Evolutionary conservation across 2,888 invertebrate species (phyloP), one percentile per base, ranked within the genome.

Genomic region (Cacoxenus indagator): DNA sequence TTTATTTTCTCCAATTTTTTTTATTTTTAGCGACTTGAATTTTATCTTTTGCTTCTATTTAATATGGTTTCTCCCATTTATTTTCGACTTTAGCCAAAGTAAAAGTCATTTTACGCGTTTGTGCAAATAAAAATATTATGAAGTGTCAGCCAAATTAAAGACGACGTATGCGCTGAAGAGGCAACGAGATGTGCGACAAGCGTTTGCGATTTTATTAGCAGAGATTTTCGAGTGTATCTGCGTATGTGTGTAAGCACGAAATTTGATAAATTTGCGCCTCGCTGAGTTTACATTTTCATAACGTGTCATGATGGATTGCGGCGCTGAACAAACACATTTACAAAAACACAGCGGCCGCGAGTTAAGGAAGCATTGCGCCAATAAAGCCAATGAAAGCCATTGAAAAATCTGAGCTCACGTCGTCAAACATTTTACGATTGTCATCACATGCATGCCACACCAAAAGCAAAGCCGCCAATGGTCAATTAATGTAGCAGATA

Each of bases 61-160:
- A n/a, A n/a, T n/a, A n/a, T n/a, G n/a, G n/a, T n/a, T n/a, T n/a
- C n/a, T n/a, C n/a, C n/a, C n/a, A n/a, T n/a, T n/a, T n/a, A n/a
- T 19, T 59, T 3, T 17, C 17, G 11, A 2, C 5, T 67, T 55
- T 26, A 48, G 14, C 27, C 67, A 67, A 67, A 71, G 69, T 73
- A 67, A 67, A 68, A 72, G 66, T 61, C 72, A 70, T 68, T 72
- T 68, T 45, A 65, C 65, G 68, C 67, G 70, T 64, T 65, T 54
- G 37, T 59, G 29, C 48, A 45, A 59, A 65, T 65, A 68, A 27
- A 51, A 68, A 68, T 67, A 67, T 27, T 67, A 31, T 51, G 59
- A 64, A 62, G 61, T 68, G 68, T 69, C 71, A 68, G 71, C 65
- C 67, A 74, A 76, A 73, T 77, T 75, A 70, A 62, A 51, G 61